Conservation (phyloP, 2,113 vertebrate genomes). For the Polypterus senegalus region DNA sequence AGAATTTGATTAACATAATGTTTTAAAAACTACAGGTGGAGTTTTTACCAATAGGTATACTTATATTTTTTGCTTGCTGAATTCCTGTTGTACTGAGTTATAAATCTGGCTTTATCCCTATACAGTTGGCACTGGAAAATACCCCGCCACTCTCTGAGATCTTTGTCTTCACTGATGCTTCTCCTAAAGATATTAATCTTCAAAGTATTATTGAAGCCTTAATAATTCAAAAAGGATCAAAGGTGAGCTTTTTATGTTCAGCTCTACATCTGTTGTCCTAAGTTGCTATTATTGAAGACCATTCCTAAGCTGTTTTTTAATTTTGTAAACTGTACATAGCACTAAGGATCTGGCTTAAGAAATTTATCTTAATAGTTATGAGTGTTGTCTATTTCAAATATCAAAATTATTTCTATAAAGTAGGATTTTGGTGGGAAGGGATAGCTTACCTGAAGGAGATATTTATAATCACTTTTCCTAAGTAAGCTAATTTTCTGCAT, state of each 20-base stretch:
- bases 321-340: too few species aligned
- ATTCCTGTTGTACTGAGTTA: too few species aligned
- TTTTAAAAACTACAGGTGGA: too few species aligned
- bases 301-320: too few species aligned
- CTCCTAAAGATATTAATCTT: conserved; percentile 64
- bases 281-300: too few species aligned
- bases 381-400: too few species aligned
- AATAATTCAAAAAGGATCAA: conserved; percentile 54
- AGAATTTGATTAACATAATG: too few species aligned
- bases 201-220: conserved; percentile 55
- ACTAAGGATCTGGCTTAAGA: too few species aligned
- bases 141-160: conserved; percentile 69
- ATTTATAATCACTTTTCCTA: not conserved
- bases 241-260: conserved; percentile 35
- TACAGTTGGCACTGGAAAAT: conserved; percentile 63
- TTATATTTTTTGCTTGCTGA: too few species aligned
- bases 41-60: too few species aligned
- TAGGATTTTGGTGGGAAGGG: not conserved
- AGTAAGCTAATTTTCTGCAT: not conserved
- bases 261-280: too few species aligned
- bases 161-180: conserved; percentile 76
- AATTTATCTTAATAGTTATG: too few species aligned
- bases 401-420: not conserved
- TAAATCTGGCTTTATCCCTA: not conserved
- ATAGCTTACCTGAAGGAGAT: not conserved